Base-by-base conservation (phyloP, 2,797 vertebrate species). In the Staurois parvus region DNA sequence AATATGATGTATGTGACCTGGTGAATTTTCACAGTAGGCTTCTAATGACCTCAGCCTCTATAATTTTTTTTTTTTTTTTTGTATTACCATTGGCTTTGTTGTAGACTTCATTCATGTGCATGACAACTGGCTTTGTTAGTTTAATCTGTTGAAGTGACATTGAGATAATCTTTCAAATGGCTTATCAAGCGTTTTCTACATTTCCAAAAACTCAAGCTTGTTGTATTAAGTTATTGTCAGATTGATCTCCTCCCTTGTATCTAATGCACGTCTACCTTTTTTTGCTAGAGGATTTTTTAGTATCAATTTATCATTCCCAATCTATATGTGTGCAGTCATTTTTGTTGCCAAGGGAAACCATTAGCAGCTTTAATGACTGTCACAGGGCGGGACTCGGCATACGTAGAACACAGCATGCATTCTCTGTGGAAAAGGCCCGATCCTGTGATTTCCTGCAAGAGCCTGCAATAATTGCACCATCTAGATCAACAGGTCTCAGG, bases 381-480 rank as follows among this genome's bases (percentile, higher is more conserved):
- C 73, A 52, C 84, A 88, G 70, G 79, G 88, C 69, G 80, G 70
- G 87, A 34, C 89, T 93, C 84, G 87, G 66, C 87, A 81, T 30
- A 88, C 84, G 21, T 37, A 1, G 0, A 68, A 90, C 92, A 89
- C 87, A 0, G 81, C 80, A 90, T 72, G 6, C 8, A 0, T 30
- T 0, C 45, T 89, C 88, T 81, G 90, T 83, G 66, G 59, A 70
- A 21, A 90, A 88, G 87, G 81, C 83, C 37, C 24, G 30, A 72
- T 15, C 76, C 24, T 84, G 80, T 56, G 70, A 70, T 34, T 59
- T 87, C 76, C 76, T 88, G 94, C 89, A 95, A 94, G 83, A 88
- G 90, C 52, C 81, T 3, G 88, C 91, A 89, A 91, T 32, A 7
- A 88, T 95, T 94, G 93, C 94, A 92, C 91, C 92, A 94, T 91